Conservation (phyloP, 2,113 vertebrate genomes). For the Equus quagga region DNA sequence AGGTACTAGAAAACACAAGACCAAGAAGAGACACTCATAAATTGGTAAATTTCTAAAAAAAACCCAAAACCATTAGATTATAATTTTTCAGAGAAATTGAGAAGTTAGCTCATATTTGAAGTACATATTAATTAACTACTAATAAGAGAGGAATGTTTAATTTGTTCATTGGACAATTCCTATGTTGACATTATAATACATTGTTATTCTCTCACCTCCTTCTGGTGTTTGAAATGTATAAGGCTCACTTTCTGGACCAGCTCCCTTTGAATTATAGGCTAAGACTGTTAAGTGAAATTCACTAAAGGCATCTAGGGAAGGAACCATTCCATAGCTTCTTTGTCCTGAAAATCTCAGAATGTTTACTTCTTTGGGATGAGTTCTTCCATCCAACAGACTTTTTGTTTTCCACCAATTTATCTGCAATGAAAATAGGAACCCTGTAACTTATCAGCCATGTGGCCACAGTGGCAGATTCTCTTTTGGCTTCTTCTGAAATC, state of each 20-base stretch:
- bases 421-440: slow-evolving; percentile 84
- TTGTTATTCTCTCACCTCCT: slow-evolving; percentile 92
- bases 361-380: slow-evolving; percentile 90
- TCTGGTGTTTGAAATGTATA: slow-evolving; percentile 95
- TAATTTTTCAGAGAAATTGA: neutral
- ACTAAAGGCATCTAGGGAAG: slow-evolving; percentile 93
- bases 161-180: neutral
- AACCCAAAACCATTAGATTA: neutral
- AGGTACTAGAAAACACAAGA: slow-evolving; percentile 90
- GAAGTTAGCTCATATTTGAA: neutral
- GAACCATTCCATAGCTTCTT: slow-evolving; percentile 89
- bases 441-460: neutral
- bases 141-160: neutral
- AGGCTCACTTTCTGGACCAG: slow-evolving; percentile 94
- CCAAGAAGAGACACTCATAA: neutral
- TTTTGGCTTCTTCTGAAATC: neutral
- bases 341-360: slow-evolving; percentile 91
- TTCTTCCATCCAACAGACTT: slow-evolving; percentile 90
- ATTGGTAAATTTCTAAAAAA: neutral
- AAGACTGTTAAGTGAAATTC: slow-evolving; percentile 94
- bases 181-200: neutral
- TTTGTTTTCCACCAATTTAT: slow-evolving; percentile 96
- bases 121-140: neutral
- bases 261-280: slow-evolving; percentile 95
- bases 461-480: neutral